Evolutionary conservation across 2,113 vertebrate species (phyloP).

Genomic region (Cepphus grylle): DNA sequence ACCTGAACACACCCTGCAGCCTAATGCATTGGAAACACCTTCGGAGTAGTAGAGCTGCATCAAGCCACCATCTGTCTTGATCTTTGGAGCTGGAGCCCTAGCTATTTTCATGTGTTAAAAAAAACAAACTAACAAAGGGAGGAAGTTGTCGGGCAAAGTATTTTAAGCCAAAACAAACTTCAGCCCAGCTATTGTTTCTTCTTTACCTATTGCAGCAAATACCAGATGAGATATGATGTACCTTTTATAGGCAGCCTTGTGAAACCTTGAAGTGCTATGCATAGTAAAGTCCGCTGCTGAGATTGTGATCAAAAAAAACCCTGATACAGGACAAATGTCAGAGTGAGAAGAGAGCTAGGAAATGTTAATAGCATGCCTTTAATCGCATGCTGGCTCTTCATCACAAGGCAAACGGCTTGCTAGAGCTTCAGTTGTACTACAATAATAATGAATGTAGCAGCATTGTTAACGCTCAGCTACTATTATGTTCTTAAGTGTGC

Average conservation of each 20-base stretch:
- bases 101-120: not conserved
- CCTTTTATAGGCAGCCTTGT: not conserved
- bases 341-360: not conserved
- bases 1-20: not conserved
- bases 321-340: not conserved
- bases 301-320: not conserved
- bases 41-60: not conserved
- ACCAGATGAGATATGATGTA: not conserved
- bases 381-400: not conserved
- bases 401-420: constrained; percentile 7
- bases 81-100: not conserved
- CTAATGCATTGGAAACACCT: not conserved
- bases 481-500: constrained; percentile 11
- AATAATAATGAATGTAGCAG: not conserved
- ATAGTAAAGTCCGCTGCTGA: not conserved
- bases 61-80: not conserved
- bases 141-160: not conserved
- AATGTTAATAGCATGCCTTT: constrained; percentile 9
- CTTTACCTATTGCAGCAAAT: not conserved
- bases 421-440: not conserved
- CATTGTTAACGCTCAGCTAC: not conserved
- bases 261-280: not conserved
- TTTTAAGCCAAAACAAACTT: not conserved
- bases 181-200: not conserved
- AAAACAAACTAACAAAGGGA: not conserved